A percentile compares a stretch with the other conserved stretches of the same genome.
phyloP scores from a whole-genome alignment of 2,888 invertebrate genomes.

The Ferrisia virgata region DNA sequence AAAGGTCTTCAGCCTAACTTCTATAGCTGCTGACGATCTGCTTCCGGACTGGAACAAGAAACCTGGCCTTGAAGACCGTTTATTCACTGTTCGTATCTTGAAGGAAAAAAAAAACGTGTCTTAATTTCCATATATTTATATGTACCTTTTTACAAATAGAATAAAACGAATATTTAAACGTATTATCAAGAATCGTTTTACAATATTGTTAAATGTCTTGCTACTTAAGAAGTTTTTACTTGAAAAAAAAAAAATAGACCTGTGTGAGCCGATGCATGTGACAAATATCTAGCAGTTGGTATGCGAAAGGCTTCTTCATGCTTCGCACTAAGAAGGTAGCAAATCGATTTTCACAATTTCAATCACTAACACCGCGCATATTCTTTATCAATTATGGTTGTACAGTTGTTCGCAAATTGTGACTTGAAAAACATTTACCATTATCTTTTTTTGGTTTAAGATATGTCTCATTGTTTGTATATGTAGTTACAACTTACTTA shows the following conservation, averaged over 20 bases:
- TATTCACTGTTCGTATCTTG: not conserved
- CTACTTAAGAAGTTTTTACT: not conserved
- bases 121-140: not conserved
- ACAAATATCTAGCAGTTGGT: too few relatives aligned
- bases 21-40: not conserved
- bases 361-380: too few relatives aligned
- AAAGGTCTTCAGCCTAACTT: constrained; percentile 15
- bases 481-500: too few relatives aligned
- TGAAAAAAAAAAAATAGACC: not conserved
- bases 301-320: too few relatives aligned
- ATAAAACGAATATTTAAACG: not conserved
- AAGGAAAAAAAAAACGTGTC: not conserved
- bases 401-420: too few relatives aligned
- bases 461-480: too few relatives aligned
- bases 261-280: too few relatives aligned
- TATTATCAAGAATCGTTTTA: not conserved
- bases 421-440: too few relatives aligned
- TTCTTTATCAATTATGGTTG: too few relatives aligned
- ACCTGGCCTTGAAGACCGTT: constrained; percentile 23
- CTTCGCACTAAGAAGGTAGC: too few relatives aligned
- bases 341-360: too few relatives aligned
- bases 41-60: constrained; percentile 22
- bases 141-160: not conserved
- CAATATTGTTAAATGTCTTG: not conserved
- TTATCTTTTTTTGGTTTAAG: too few relatives aligned